Percentiles rank a stretch among this genome's conserved stretches.
Evolutionary conservation across 35 echinoderm and acorn worm species (phyloP).

Genomic region (Strongylocentrotus purpuratus): DNA sequence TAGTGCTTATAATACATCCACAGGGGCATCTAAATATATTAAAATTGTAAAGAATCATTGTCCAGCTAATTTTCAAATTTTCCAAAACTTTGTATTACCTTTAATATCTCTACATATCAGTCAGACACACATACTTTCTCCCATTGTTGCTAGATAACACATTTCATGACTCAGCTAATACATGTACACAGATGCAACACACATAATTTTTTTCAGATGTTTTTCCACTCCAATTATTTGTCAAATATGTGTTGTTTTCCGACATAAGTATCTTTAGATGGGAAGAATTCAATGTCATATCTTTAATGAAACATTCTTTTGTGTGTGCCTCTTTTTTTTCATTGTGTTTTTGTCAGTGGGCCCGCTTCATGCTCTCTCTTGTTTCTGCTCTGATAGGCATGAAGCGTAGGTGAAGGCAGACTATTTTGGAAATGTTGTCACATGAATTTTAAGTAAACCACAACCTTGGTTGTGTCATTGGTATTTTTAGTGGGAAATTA

Average conservation of each 20-base stretch:
- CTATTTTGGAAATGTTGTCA: neutral
- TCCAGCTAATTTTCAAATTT: no score
- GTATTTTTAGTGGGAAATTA: neutral
- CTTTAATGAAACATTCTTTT: no score
- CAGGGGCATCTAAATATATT: no score
- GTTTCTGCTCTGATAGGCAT: neutral
- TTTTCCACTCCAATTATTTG: conserved; percentile 5
- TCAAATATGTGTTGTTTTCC: no score
- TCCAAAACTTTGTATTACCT: no score
- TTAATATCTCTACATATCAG: no score
- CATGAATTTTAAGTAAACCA: neutral
- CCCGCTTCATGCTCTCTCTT: neutral
- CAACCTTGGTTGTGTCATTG: neutral
- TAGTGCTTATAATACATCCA: no score
- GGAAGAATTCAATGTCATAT: no score
- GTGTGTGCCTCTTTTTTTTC: neutral
- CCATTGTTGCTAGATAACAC: no score
- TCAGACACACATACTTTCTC: no score
- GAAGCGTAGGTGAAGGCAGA: neutral
- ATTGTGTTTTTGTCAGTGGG: neutral
- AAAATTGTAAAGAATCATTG: no score
- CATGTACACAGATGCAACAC: neutral
- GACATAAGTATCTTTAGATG: no score
- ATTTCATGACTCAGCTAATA: neutral
- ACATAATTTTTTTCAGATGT: neutral